phyloP scores from a whole-genome alignment of 2,888 invertebrate genomes.

The Aspidiotus destructor region DNA sequence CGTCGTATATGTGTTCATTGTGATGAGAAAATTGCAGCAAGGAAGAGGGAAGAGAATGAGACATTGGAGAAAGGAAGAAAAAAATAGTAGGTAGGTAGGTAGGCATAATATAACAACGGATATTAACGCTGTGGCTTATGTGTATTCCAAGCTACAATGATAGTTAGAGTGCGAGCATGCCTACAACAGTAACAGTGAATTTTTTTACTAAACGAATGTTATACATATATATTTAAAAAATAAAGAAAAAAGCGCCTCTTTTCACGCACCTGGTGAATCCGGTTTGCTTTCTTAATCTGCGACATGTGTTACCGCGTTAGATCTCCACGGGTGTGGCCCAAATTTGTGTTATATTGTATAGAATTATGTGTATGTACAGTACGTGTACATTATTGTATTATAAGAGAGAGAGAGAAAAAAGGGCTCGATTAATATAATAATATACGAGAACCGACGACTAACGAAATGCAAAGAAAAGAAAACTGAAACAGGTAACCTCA shows the following conservation, averaged over 20 bases:
- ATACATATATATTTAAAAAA: not conserved
- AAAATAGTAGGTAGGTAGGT: not conserved
- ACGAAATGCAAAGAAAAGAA: not conserved
- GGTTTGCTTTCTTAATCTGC: conserved; percentile 6
- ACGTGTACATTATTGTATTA: too few relatives aligned
- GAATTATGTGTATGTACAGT: not conserved
- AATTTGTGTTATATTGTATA: conserved; percentile 16
- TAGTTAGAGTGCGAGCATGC: too few relatives aligned
- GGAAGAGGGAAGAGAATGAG: too few relatives aligned
- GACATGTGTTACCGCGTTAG: conserved; percentile 9
- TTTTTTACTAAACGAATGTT: too few relatives aligned
- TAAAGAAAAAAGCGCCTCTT: conserved; percentile 1
- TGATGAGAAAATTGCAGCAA: too few relatives aligned
- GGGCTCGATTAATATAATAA: conserved; percentile 14
- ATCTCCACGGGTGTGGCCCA: conserved; percentile 29
- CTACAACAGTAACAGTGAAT: too few relatives aligned
- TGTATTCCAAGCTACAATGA: not conserved
- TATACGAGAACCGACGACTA: not conserved
- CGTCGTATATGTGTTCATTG: too few relatives aligned
- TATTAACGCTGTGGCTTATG: not conserved
- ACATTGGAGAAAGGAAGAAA: too few relatives aligned
- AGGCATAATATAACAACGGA: not conserved
- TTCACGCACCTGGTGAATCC: conserved; percentile 6
- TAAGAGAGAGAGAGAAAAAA: not conserved
- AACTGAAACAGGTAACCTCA: conserved; percentile 8